Evolutionary conservation across 2,888 invertebrate genomes (phyloP).

Genomic region (Creontiades dilutus): DNA sequence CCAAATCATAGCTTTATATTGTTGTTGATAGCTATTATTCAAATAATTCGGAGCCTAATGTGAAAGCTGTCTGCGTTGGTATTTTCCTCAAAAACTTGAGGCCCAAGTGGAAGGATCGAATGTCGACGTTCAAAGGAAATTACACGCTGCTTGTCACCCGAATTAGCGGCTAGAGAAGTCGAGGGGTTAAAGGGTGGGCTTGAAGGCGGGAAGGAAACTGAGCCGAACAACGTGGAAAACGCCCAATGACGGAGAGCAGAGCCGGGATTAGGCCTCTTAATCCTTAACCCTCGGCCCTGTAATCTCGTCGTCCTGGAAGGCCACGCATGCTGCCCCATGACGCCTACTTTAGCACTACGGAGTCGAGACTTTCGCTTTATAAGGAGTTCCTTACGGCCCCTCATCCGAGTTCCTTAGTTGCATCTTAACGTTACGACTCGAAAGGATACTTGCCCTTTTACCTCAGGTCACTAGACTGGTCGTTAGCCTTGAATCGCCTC

Average conservation of each 20-base stretch:
- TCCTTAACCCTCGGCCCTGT: not conserved
- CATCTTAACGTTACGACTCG: not conserved
- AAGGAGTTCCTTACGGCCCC: not conserved
- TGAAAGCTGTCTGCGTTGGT: too few species aligned
- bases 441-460: not conserved
- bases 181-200: not conserved
- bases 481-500: not conserved
- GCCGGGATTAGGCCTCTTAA: slow-evolving; percentile 5
- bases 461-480: not conserved
- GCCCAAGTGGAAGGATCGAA: not conserved
- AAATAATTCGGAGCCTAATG: too few species aligned
- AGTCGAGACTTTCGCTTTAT: not conserved
- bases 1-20: too few species aligned
- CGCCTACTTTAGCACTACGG: not conserved
- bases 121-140: slow-evolving; percentile 18
- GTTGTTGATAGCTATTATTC: too few species aligned
- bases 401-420: not conserved
- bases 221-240: not conserved
- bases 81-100: not conserved
- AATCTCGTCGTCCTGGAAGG: not conserved
- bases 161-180: not conserved
- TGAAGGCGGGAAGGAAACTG: not conserved
- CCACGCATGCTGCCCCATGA: not conserved
- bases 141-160: not conserved
- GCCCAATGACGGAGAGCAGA: not conserved